Conservation (phyloP, 2,113 vertebrate genomes). For the Acinonyx jubatus region DNA sequence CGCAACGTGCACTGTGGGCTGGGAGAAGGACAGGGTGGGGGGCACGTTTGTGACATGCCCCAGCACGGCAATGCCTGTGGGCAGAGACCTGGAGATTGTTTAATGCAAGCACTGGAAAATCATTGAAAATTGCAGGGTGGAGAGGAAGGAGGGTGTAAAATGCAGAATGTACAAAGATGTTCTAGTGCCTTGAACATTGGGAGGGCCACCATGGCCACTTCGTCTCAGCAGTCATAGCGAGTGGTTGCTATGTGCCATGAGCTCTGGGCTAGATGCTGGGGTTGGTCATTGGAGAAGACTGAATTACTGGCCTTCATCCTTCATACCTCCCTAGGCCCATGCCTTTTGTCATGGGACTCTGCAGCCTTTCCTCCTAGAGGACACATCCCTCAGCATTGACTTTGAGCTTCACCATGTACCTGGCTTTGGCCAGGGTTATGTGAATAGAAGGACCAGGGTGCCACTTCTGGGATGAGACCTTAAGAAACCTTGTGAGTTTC, state of each 20-base stretch:
- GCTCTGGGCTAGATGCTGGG: too few relatives aligned
- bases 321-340: fast-evolving
- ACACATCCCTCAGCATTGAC: not conserved
- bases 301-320: too few relatives aligned
- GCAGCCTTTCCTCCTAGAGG: not conserved
- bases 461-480: not conserved
- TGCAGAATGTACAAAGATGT: not conserved
- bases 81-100: not conserved
- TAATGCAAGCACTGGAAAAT: not conserved
- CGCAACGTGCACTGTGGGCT: not conserved
- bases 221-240: fast-evolving
- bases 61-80: fast-evolving
- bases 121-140: not conserved
- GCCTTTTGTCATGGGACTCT: not conserved
- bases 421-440: not conserved
- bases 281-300: too few relatives aligned
- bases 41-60: fast-evolving
- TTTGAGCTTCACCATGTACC: not conserved
- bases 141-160: not conserved
- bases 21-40: not conserved
- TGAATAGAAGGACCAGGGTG: not conserved
- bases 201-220: not conserved
- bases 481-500: not conserved
- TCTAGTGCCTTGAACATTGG: not conserved
- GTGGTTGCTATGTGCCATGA: fast-evolving